A percentile compares a stretch with the other conserved stretches of the same genome.
These are phyloP conservation scores for Phalera bucephala DNA, from an alignment of 2,888 invertebrate species.

Conservation along the genomic window DNA sequence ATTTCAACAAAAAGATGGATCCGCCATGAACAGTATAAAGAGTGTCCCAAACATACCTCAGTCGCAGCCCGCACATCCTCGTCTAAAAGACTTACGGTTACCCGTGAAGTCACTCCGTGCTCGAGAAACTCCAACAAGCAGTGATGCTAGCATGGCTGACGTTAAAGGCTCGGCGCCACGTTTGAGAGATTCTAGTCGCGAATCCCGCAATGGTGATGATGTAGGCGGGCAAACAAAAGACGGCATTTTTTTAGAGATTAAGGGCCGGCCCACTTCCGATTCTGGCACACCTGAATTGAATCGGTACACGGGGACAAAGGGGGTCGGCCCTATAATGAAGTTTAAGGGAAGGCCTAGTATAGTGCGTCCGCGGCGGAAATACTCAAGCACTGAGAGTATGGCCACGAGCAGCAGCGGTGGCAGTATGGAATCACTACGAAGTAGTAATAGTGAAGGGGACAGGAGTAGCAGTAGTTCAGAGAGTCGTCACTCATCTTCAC, in stretches of 20 bases:
- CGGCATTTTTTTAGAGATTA: conserved; percentile 88
- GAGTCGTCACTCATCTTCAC: conserved; percentile 91
- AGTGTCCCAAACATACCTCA: conserved; percentile 91
- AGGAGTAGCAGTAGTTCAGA: conserved; percentile 93
- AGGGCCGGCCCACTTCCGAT: conserved; percentile 86
- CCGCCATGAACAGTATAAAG: conserved; percentile 89
- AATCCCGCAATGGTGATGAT: conserved; percentile 86
- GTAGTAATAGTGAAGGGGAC: conserved; percentile 94
- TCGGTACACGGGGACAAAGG: conserved; percentile 81
- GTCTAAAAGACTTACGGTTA: conserved; percentile 88
- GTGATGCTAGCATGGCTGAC: conserved; percentile 85
- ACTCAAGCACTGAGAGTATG: conserved; percentile 93
- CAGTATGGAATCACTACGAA: conserved; percentile 93
- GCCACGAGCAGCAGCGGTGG: conserved; percentile 94
- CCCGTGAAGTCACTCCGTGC: conserved; percentile 87
- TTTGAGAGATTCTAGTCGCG: conserved; percentile 74
- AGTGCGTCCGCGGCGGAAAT: conserved; percentile 82
- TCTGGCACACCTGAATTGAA: conserved; percentile 80
- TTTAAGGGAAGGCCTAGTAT: conserved; percentile 85
- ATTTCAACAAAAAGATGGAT: conserved; percentile 88
- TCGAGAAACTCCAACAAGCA: conserved; percentile 84
- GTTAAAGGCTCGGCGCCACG: conserved; percentile 79
- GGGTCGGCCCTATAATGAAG: conserved; percentile 83
- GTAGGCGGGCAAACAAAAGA: conserved; percentile 87
- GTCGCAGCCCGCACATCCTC: conserved; percentile 85